These are phyloP conservation scores for Pocillopora meandrina DNA, from an alignment of 92 coral and sea anemone genomes.

Conservation along the genomic window DNA sequence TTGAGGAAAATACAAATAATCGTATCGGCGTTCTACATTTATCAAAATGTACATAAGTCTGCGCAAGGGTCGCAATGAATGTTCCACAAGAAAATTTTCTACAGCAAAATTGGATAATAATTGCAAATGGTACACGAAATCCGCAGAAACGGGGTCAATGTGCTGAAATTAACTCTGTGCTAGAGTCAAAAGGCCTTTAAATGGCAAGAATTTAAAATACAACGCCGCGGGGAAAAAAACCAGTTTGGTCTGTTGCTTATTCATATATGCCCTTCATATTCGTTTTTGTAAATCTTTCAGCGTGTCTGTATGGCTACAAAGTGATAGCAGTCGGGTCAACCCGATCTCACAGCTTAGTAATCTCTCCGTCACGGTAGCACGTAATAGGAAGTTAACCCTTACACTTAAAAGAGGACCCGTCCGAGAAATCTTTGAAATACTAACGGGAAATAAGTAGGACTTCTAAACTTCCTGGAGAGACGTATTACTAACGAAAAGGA, in stretches of 20 bases:
- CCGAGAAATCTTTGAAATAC: too few species aligned
- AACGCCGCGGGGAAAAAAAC: background rate
- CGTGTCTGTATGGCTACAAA: background rate
- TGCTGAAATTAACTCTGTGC: background rate
- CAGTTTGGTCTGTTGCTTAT: slow-evolving; percentile 11
- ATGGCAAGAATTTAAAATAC: background rate
- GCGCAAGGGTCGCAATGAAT: slow-evolving; percentile 21
- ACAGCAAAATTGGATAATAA: slow-evolving; percentile 25
- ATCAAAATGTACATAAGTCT: slow-evolving; percentile 67
- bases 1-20: slow-evolving; percentile 73
- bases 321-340: background rate
- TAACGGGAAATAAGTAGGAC: too few species aligned
- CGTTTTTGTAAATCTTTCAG: background rate
- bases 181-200: background rate
- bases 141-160: background rate
- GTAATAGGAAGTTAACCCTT: too few species aligned
- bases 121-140: slow-evolving; percentile 1
- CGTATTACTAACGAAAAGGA: background rate
- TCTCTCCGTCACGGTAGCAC: too few species aligned
- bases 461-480: too few species aligned
- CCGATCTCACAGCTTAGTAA: background rate
- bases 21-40: slow-evolving; percentile 59
- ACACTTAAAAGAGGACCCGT: too few species aligned
- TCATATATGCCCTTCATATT: slow-evolving; percentile 5
- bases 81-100: slow-evolving; percentile 30